Base-by-base conservation (phyloP, 2,888 invertebrate species). In the Microctonus hyperodae region DNA sequence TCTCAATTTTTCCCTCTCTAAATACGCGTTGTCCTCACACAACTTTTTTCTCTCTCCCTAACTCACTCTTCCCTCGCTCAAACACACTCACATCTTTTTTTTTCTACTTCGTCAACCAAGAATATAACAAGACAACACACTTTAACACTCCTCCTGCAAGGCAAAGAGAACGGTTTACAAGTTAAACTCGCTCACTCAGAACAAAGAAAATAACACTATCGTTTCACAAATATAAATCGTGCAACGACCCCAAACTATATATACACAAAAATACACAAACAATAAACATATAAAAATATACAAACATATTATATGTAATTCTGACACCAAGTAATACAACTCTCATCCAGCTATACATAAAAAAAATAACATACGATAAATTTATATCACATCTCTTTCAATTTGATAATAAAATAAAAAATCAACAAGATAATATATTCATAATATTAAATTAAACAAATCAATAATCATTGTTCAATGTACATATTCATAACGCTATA, bases 191-290 rank as follows among this genome's bases (percentile, higher is more conserved):
- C 28, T 23, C 44, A 28, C 58, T 9, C 31, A 40, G 7, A 23
- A 58, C 63, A 67, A 67, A 63, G 64, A 67, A 67, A 63, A 70
- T 66, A 69, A 53, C 63, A 64, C 69, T 72, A 70, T 69, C 70
- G 65, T 68, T 68, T 72, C 69, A 69, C 67, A 69, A 72, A 72
- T 70, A 70, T 63, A 66, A 67, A 64, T 58, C 59, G 67, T 63
- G 44, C 67, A 58, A 64, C 59, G 67, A 67, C 63, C 67, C 63
- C 63, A 53, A 57, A 57, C 62, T 61, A 66, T 44, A 59, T n/a
- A 56, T 16, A 28, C 28, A 28, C 28, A 28, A 5, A 28, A 3
- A 28, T 7, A 28, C 28, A 28, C 28, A 28, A 28, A 28, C 7
- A 28, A 44, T 44, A 44, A 16, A 20, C 7, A 44, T 50, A 25